Percentiles rank a stretch among this genome's conserved stretches.
These are phyloP conservation scores for Cerastis rubricosa DNA, from an alignment of 2,888 invertebrate genomes.

Conservation along the genomic window DNA sequence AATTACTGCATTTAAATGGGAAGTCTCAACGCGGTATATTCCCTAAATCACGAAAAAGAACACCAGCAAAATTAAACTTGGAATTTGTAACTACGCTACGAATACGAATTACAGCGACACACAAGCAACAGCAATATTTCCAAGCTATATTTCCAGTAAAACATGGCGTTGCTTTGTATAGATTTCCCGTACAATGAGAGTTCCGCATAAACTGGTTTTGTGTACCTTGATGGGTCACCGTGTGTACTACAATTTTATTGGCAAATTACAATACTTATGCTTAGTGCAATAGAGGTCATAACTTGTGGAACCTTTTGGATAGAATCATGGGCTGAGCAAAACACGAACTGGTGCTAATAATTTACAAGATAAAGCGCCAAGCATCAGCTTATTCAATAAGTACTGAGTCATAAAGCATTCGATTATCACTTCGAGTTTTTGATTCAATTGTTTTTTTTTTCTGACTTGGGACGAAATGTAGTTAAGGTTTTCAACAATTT, in stretches of 20 bases:
- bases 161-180: too few relatives aligned
- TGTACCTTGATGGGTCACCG: too few relatives aligned
- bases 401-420: slow-evolving; percentile 29
- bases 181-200: too few relatives aligned
- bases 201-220: too few relatives aligned
- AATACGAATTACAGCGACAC: too few relatives aligned
- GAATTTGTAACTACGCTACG: not conserved
- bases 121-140: too few relatives aligned
- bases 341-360: slow-evolving; percentile 40
- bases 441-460: not conserved
- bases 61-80: not conserved
- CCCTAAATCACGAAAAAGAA: not conserved
- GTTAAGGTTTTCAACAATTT: not conserved
- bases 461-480: not conserved
- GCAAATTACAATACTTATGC: not conserved
- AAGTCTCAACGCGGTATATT: not conserved
- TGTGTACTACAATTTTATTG: not conserved
- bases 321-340: slow-evolving; percentile 43
- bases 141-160: too few relatives aligned
- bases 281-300: not conserved
- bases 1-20: not conserved
- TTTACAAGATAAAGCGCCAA: slow-evolving; percentile 24
- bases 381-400: slow-evolving; percentile 33
- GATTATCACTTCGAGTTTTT: not conserved
- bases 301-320: slow-evolving; percentile 3